A percentile compares a stretch with the other conserved stretches of the same genome.
Conservation (phyloP, 1,140 invertebrate species). For the Ptiloglossa arizonensis region DNA sequence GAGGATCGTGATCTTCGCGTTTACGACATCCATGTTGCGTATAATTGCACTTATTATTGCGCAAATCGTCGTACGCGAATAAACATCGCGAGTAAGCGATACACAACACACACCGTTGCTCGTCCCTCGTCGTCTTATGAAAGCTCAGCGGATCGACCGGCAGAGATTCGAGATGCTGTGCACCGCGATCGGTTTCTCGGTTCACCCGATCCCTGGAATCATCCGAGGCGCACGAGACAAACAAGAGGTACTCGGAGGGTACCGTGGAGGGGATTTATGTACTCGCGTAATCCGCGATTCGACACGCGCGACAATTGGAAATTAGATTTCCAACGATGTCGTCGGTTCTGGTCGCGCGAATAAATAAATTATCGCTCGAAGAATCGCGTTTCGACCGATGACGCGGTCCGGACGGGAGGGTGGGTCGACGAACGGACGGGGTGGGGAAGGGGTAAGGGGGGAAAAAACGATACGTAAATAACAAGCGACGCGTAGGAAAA, state of each 20-base stretch:
- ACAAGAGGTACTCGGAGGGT: too few relatives aligned
- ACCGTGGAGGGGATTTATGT: too few relatives aligned
- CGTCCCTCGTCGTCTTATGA: slow-evolving; percentile 1
- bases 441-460: not conserved
- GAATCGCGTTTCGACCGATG: not conserved
- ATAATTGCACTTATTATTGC: slow-evolving; percentile 12
- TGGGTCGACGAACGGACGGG: not conserved
- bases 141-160: too few relatives aligned
- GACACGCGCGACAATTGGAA: too few relatives aligned
- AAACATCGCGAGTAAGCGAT: slow-evolving; percentile 2
- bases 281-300: too few relatives aligned
- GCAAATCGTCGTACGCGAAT: slow-evolving; percentile 20
- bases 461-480: not conserved
- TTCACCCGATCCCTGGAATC: too few relatives aligned
- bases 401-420: not conserved
- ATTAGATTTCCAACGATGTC: not conserved
- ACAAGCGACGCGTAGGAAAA: not conserved
- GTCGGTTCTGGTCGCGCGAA: not conserved
- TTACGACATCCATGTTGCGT: slow-evolving; percentile 38
- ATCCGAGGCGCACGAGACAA: too few relatives aligned
- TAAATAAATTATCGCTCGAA: not conserved
- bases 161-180: too few relatives aligned
- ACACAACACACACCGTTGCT: too few relatives aligned
- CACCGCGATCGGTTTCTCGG: too few relatives aligned
- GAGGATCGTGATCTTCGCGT: slow-evolving; percentile 36